Evolutionary conservation across 2,797 vertebrate genomes (phyloP).

Genomic region (Tokudaia tokunoshimensis): DNA sequence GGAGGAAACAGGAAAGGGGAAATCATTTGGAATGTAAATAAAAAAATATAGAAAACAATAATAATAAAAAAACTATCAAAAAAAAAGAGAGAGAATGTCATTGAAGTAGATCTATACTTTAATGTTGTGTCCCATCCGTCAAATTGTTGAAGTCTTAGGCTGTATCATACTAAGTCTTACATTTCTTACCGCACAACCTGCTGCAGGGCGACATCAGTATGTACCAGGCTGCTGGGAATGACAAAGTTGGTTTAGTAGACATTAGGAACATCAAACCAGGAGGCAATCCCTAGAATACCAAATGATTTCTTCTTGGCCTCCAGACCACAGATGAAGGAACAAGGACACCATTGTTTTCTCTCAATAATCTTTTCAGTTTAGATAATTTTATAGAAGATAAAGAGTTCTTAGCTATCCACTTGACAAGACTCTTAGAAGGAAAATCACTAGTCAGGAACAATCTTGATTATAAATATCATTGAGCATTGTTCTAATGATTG

Average conservation of each 20-base stretch:
- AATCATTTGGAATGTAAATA: too few species aligned
- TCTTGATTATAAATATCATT: background rate
- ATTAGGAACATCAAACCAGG: background rate
- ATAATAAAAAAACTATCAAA: too few species aligned
- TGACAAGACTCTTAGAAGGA: background rate
- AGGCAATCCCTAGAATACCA: background rate
- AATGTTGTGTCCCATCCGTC: background rate
- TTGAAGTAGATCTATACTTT: background rate
- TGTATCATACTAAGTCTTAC: background rate
- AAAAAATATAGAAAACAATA: too few species aligned
- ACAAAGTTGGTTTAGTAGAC: background rate
- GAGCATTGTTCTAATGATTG: background rate
- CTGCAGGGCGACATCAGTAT: background rate
- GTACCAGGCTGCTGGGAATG: background rate
- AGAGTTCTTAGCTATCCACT: background rate
- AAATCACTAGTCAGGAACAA: background rate
- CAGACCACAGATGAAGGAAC: background rate
- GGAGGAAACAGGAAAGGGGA: too few species aligned
- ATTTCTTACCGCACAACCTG: background rate
- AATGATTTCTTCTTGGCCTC: background rate
- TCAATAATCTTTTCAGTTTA: slow-evolving; percentile 15
- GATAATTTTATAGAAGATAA: background rate
- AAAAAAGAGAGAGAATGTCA: background rate
- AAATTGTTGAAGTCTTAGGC: background rate
- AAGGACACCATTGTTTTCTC: background rate